Percentiles rank a stretch among this genome's conserved stretches.
These are phyloP conservation scores for Drosophila watanabei DNA, from an alignment of 1,140 invertebrate species.

Conservation along the genomic window DNA sequence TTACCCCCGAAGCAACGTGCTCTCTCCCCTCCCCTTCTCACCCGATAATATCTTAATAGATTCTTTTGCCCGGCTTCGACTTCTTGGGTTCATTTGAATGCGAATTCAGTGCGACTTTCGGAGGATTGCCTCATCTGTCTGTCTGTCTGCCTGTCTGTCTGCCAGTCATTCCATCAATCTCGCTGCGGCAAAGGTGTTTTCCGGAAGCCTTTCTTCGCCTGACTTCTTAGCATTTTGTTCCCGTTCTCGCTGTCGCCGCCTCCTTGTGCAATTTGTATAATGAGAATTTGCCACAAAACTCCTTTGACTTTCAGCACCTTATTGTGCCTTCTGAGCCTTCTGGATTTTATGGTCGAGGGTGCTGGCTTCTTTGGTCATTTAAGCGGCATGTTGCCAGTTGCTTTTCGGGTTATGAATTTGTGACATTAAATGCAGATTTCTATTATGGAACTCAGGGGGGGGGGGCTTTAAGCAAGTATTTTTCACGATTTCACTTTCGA, in stretches of 20 bases:
- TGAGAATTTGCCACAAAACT: slow-evolving; percentile 68
- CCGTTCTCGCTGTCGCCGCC: slow-evolving; percentile 17
- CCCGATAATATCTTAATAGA: slow-evolving; percentile 82
- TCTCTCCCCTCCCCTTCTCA: slow-evolving; percentile 6
- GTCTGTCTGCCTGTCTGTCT: slow-evolving; percentile 11
- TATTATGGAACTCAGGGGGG: neutral
- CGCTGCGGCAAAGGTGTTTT: slow-evolving; percentile 27
- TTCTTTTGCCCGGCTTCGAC: slow-evolving; percentile 64
- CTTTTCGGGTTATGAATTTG: slow-evolving; percentile 27
- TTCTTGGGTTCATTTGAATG: slow-evolving; percentile 69
- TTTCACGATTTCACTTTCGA: neutral
- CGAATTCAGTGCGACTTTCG: slow-evolving; percentile 58
- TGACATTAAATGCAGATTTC: slow-evolving; percentile 5
- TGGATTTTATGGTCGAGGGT: slow-evolving; percentile 21
- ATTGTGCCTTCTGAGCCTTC: slow-evolving; percentile 44
- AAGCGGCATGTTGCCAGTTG: slow-evolving; percentile 3
- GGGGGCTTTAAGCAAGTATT: neutral
- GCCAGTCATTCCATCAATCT: slow-evolving; percentile 70
- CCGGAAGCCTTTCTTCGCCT: slow-evolving; percentile 28
- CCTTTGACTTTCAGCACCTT: slow-evolving; percentile 81
- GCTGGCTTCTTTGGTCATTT: neutral
- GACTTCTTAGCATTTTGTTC: slow-evolving; percentile 36
- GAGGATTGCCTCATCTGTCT: slow-evolving; percentile 15
- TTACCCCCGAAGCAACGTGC: slow-evolving; percentile 26
- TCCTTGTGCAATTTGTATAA: slow-evolving; percentile 77